A percentile compares a stretch with the other conserved stretches of the same genome.
These are phyloP conservation scores for Diadumene lineata DNA, from an alignment of 92 coral and sea anemone species.

Conservation along the genomic window DNA sequence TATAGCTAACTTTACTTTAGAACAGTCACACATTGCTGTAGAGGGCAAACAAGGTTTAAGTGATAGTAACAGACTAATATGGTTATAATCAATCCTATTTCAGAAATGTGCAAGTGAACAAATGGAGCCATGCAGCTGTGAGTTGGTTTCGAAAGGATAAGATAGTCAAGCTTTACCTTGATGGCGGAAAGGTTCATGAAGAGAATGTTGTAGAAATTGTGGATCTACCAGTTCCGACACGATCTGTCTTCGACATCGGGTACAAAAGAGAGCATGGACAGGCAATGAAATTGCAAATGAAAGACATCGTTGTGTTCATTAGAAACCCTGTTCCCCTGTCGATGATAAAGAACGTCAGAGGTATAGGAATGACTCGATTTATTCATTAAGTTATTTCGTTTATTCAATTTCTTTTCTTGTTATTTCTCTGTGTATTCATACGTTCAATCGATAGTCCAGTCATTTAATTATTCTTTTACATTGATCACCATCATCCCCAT, in stretches of 20 bases:
- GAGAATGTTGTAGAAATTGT: not conserved
- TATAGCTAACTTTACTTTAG: too few species aligned
- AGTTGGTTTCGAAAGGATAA: not conserved
- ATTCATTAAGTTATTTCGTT: too few species aligned
- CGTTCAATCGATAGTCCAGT: too few species aligned
- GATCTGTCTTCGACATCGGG: not conserved
- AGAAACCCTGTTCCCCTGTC: not conserved
- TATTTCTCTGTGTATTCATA: too few species aligned
- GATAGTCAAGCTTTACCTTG: not conserved
- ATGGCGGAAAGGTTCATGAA: not conserved
- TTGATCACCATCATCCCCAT: too few species aligned
- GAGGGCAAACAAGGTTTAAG: not conserved
- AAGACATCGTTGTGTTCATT: not conserved
- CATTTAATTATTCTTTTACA: too few species aligned
- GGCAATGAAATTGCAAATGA: not conserved
- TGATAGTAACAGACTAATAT: not conserved
- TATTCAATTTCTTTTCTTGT: too few species aligned
- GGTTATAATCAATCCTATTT: too few species aligned
- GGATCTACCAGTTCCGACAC: not conserved
- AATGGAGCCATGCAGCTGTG: constrained; percentile 14
- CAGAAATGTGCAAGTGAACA: not conserved
- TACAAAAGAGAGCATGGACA: not conserved
- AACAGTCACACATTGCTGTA: too few species aligned
- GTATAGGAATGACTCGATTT: too few species aligned
- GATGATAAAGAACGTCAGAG: not conserved